These are phyloP conservation scores for Ips typographus DNA, from an alignment of 1,140 invertebrate species.

Conservation along the genomic window DNA sequence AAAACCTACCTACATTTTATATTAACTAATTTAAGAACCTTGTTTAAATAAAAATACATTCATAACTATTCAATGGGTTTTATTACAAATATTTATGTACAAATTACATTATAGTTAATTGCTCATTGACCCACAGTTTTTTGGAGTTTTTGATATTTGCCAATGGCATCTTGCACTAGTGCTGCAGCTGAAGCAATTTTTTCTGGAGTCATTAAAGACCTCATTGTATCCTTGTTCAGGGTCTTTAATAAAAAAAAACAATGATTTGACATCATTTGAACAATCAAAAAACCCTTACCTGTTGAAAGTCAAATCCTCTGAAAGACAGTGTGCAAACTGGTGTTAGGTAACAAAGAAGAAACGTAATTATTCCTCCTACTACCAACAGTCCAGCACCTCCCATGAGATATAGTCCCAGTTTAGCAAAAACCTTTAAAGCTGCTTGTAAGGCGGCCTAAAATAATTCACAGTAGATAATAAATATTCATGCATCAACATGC, in stretches of 20 bases:
- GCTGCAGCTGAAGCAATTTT: conserved; percentile 61
- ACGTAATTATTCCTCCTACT: conserved; percentile 54
- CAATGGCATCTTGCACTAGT: conserved; percentile 64
- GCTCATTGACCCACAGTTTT: conserved; percentile 51
- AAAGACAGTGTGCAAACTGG: conserved; percentile 64
- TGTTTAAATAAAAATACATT: too few species aligned
- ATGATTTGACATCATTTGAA: background rate
- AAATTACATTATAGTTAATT: too few species aligned
- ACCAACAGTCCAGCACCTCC: conserved; percentile 54
- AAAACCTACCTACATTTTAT: too few species aligned
- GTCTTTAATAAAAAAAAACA: conserved; percentile 1
- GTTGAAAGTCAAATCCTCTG: conserved; percentile 49
- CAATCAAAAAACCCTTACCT: conserved; percentile 7
- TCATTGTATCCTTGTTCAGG: conserved; percentile 47
- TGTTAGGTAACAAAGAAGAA: conserved; percentile 64
- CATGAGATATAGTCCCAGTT: conserved; percentile 59
- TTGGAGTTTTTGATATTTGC: conserved; percentile 64
- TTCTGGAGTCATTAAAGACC: conserved; percentile 56
- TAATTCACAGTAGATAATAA: conserved; percentile 1
- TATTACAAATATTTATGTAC: too few species aligned
- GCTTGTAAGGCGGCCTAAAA: conserved; percentile 49
- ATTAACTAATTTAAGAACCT: too few species aligned
- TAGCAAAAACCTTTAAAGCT: conserved; percentile 46
- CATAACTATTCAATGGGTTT: too few species aligned
- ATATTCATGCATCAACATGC: too few species aligned